Percentiles rank a stretch among this genome's conserved stretches.
These are phyloP conservation scores for Strigamia crassipes DNA, from an alignment of 2,888 invertebrate species.

Conservation along the genomic window DNA sequence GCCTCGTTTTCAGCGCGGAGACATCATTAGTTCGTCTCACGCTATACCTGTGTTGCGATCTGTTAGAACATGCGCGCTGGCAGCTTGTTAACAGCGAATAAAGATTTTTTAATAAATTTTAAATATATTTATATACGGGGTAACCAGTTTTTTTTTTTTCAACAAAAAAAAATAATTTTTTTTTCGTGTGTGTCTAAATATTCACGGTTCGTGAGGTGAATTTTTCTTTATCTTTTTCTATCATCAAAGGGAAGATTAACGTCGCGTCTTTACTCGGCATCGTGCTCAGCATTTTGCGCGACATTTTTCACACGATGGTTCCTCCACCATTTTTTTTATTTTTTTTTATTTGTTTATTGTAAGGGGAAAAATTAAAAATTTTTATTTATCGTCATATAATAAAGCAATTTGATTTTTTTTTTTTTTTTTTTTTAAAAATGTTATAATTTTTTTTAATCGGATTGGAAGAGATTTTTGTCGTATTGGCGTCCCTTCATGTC, in stretches of 20 bases:
- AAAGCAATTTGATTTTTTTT: background rate
- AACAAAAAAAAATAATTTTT: too few species aligned
- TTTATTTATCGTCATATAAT: too few species aligned
- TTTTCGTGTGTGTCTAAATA: constrained; percentile 13
- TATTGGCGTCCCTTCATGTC: constrained; percentile 30
- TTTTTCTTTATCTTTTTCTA: background rate
- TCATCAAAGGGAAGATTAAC: constrained; percentile 6
- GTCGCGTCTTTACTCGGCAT: constrained; percentile 9
- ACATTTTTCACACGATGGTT: constrained; percentile 12
- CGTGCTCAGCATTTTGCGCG: constrained; percentile 26
- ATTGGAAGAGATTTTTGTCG: background rate
- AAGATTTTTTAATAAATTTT: background rate
- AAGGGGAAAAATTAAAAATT: too few species aligned
- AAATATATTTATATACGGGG: background rate
- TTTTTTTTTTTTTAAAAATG: background rate
- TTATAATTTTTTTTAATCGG: background rate
- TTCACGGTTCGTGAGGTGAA: constrained; percentile 17
- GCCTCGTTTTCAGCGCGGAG: background rate
- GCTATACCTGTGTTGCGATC: constrained; percentile 25
- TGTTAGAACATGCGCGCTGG: constrained; percentile 1
- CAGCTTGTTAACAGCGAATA: constrained; percentile 10
- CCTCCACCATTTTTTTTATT: background rate
- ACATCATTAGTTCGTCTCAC: constrained; percentile 13
- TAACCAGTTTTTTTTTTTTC: background rate
- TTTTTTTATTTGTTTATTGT: constrained; percentile 15